Evolutionary conservation across 2,888 invertebrate species (phyloP).

Genomic region (Deilephila porcellus): DNA sequence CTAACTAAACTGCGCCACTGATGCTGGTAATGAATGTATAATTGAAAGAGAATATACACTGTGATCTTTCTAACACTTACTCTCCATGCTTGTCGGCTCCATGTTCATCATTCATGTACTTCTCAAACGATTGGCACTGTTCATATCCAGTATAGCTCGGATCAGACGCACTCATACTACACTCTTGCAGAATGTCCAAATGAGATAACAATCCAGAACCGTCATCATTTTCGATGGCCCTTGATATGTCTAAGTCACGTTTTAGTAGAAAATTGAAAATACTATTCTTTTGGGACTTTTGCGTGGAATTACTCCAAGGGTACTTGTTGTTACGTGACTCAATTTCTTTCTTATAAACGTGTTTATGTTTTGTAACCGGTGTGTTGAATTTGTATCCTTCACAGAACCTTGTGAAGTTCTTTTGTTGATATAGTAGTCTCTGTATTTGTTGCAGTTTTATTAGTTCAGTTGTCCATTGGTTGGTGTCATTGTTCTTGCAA

Average conservation of each 20-base stretch:
- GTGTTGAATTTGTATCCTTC: conserved; percentile 67
- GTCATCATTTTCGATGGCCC: conserved; percentile 55
- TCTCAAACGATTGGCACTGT: conserved; percentile 66
- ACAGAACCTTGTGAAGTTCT: conserved; percentile 68
- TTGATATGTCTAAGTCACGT: conserved; percentile 63
- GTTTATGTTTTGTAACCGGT: conserved; percentile 51
- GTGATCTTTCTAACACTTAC: conserved; percentile 49
- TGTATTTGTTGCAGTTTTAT: conserved; percentile 73
- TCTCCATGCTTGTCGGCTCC: conserved; percentile 51
- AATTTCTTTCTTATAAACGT: conserved; percentile 59
- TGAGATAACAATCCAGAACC: conserved; percentile 61
- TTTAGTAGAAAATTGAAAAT: conserved; percentile 68
- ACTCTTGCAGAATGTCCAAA: conserved; percentile 65
- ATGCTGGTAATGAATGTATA: too few species aligned
- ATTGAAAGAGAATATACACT: too few species aligned
- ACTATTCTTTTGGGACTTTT: conserved; percentile 61
- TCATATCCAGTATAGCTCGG: conserved; percentile 68
- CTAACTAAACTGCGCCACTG: too few species aligned
- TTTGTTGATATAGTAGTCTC: conserved; percentile 72
- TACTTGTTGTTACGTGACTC: conserved; percentile 74
- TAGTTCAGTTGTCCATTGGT: conserved; percentile 76
- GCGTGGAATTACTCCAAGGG: conserved; percentile 73
- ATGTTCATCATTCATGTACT: conserved; percentile 51
- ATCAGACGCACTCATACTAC: conserved; percentile 64
- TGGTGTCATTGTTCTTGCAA: conserved; percentile 83